Conservation (phyloP, 2,888 invertebrate species). For the Papilio elwesi region DNA sequence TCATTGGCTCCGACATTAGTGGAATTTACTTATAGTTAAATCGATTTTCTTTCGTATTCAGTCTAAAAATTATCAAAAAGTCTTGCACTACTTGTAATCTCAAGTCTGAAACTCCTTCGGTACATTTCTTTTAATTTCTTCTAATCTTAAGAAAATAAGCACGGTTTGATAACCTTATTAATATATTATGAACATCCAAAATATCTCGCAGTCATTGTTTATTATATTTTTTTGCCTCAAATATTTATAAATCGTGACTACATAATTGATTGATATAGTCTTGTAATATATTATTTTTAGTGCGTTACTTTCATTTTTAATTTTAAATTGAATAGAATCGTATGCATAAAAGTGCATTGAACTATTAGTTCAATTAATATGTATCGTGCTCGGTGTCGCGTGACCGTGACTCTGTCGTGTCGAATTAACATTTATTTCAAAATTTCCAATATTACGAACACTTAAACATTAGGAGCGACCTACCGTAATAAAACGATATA, state of each 20-base stretch:
- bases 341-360: conserved; percentile 5
- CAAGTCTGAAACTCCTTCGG: no score
- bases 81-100: background rate
- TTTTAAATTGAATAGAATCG: no score
- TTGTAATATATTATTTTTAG: no score
- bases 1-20: conserved; percentile 31
- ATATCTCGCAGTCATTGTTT: no score
- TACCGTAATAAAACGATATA: conserved; percentile 29
- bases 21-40: conserved; percentile 26
- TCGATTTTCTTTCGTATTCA: conserved; percentile 20
- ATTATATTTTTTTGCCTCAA: no score
- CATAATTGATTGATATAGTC: no score
- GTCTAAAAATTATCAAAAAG: conserved; percentile 48
- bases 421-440: conserved; percentile 80
- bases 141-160: no score
- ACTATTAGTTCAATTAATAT: conserved; percentile 18
- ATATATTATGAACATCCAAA: no score
- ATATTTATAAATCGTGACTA: no score
- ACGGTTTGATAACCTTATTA: no score
- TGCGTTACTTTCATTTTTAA: no score
- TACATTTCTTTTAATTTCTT: no score
- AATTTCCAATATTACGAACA: conserved; percentile 78
- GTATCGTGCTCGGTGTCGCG: conserved; percentile 57
- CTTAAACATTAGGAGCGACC: conserved; percentile 68
- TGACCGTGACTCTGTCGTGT: conserved; percentile 69